Percentiles rank a stretch among this genome's conserved stretches.
Evolutionary conservation across 2,113 vertebrate genomes (phyloP).

Genomic region (Stegastes partitus): DNA sequence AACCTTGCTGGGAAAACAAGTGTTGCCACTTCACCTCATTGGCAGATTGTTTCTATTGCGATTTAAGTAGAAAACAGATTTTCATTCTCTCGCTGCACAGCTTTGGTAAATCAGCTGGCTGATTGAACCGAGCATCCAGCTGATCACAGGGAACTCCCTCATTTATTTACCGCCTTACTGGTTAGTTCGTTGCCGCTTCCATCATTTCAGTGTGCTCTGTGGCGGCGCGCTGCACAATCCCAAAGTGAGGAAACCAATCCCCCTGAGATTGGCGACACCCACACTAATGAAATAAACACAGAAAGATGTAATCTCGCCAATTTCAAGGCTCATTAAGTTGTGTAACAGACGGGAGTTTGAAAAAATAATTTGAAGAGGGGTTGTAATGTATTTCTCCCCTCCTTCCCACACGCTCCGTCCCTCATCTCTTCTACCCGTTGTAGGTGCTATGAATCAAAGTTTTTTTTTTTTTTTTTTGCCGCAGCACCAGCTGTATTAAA

Average conservation of each 20-base stretch:
- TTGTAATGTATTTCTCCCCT: conserved; percentile 35
- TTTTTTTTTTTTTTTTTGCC: conserved; percentile 10
- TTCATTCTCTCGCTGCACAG: conserved; percentile 24
- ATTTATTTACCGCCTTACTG: conserved; percentile 54
- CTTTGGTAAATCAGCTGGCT: conserved; percentile 54
- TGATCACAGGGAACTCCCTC: conserved; percentile 52
- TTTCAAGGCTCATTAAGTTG: conserved; percentile 80
- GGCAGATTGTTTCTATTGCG: conserved; percentile 4
- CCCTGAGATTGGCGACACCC: conserved; percentile 40
- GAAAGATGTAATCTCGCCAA: conserved; percentile 69
- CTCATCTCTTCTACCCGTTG: conserved; percentile 22
- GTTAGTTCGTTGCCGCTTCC: conserved; percentile 53
- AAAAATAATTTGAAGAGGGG: conserved; percentile 59
- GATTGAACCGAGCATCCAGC: conserved; percentile 34
- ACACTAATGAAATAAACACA: conserved; percentile 65
- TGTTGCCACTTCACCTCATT: conserved; percentile 3
- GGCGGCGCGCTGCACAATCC: conserved; percentile 19
- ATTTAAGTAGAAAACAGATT: conserved; percentile 36
- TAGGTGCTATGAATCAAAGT: conserved; percentile 38
- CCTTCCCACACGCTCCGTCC: neutral
- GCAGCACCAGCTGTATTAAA: conserved; percentile 24
- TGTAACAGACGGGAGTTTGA: conserved; percentile 65
- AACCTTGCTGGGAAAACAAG: conserved; percentile 18
- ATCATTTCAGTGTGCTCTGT: neutral
- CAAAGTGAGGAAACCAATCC: conserved; percentile 45